Conservation (phyloP, 2,797 vertebrate genomes). For the Gallirallus australis region DNA sequence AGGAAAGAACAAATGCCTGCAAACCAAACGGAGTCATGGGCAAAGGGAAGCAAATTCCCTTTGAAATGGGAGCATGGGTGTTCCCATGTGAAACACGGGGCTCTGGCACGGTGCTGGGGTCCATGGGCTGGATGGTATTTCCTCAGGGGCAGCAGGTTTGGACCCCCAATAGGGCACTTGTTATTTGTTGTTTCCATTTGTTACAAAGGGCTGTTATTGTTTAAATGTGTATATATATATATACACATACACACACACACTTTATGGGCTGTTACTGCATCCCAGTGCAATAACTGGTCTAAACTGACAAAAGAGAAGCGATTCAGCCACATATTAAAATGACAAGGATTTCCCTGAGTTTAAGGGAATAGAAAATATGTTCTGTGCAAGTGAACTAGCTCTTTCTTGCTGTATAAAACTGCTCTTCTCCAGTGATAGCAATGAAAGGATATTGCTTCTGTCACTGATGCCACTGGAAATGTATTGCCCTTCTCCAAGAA, state of each 20-base stretch:
- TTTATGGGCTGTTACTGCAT: conserved; percentile 19
- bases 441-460: conserved; percentile 67
- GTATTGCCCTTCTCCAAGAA: conserved; percentile 40
- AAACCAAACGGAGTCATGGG: not conserved
- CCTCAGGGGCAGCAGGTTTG: not conserved
- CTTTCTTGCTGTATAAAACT: conserved; percentile 18
- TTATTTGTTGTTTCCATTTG: conserved; percentile 34
- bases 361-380: conserved; percentile 37
- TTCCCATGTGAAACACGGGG: not conserved
- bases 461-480: conserved; percentile 59
- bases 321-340: conserved; percentile 25
- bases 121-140: not conserved
- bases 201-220: conserved; percentile 20
- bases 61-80: not conserved
- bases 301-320: conserved; percentile 34
- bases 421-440: conserved; percentile 43
- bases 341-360: conserved; percentile 46
- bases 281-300: conserved; percentile 28
- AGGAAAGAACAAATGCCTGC: not conserved
- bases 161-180: not conserved
- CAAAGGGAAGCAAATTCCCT: not conserved
- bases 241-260: not conserved
- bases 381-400: conserved; percentile 11
- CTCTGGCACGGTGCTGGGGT: not conserved
- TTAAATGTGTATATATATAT: not conserved